Evolutionary conservation across 2,888 invertebrate species (phyloP).

Genomic region (Cephus pulcher): DNA sequence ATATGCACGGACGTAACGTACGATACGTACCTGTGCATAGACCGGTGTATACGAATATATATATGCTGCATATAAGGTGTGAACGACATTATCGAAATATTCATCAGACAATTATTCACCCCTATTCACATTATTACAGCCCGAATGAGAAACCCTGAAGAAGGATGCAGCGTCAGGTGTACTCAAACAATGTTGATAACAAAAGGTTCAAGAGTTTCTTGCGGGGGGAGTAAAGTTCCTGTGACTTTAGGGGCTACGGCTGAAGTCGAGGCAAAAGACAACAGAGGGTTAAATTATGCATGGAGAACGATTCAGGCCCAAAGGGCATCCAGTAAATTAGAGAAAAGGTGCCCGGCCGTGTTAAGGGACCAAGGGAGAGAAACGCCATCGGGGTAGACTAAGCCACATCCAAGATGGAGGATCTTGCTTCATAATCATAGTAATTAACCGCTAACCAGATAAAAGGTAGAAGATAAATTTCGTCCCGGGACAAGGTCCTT

Average conservation of each 20-base stretch:
- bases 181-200: neutral
- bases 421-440: neutral
- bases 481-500: neutral
- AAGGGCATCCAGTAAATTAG: neutral
- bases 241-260: neutral
- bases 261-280: neutral
- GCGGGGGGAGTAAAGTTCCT: neutral
- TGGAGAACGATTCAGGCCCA: neutral
- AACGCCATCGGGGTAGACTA: neutral
- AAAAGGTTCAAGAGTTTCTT: neutral
- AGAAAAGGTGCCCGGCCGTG: neutral
- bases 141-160: neutral
- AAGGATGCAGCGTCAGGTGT: neutral
- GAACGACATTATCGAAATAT: neutral
- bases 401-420: neutral
- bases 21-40: neutral
- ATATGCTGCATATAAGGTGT: neutral
- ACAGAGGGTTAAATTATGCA: neutral
- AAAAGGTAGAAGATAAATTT: neutral
- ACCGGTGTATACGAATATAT: neutral
- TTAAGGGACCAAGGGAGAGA: neutral
- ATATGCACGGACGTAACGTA: neutral
- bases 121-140: neutral
- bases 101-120: neutral
- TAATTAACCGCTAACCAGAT: constrained; percentile 1